These are phyloP conservation scores for Parnassius apollo DNA, from an alignment of 2,888 invertebrate genomes.

Conservation along the genomic window DNA sequence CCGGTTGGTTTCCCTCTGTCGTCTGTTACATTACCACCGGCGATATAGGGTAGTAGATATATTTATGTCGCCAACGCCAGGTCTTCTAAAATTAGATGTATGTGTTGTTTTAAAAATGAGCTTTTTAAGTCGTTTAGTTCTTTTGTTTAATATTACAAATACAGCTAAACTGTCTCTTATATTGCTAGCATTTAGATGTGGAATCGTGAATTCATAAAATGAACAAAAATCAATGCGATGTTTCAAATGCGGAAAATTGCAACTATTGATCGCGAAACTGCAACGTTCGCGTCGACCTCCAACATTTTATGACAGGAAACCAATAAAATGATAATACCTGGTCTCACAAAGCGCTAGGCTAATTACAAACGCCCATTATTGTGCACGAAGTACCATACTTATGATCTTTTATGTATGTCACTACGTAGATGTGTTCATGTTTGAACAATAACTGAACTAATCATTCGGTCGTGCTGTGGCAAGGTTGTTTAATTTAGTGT, in stretches of 20 bases:
- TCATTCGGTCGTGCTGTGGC: slow-evolving; percentile 39
- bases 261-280: slow-evolving; percentile 54
- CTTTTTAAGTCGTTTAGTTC: too few relatives aligned
- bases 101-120: too few relatives aligned
- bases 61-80: too few relatives aligned
- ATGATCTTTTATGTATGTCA: slow-evolving; percentile 12
- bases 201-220: not conserved
- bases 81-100: too few relatives aligned
- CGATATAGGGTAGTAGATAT: too few relatives aligned
- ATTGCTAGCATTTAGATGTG: not conserved
- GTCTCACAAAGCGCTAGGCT: slow-evolving; percentile 62
- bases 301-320: slow-evolving; percentile 73
- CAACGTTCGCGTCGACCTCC: slow-evolving; percentile 65
- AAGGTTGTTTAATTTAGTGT: slow-evolving; percentile 48
- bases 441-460: slow-evolving; percentile 47
- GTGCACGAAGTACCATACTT: slow-evolving; percentile 24
- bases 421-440: slow-evolving; percentile 37
- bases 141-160: too few relatives aligned
- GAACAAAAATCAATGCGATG: slow-evolving; percentile 25
- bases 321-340: slow-evolving; percentile 71
- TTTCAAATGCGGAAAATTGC: slow-evolving; percentile 57
- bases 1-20: too few relatives aligned
- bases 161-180: too few relatives aligned
- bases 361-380: slow-evolving; percentile 43
- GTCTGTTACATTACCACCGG: too few relatives aligned